Base-by-base conservation (phyloP, 1,140 invertebrate species). In the Cephus cinctus region DNA sequence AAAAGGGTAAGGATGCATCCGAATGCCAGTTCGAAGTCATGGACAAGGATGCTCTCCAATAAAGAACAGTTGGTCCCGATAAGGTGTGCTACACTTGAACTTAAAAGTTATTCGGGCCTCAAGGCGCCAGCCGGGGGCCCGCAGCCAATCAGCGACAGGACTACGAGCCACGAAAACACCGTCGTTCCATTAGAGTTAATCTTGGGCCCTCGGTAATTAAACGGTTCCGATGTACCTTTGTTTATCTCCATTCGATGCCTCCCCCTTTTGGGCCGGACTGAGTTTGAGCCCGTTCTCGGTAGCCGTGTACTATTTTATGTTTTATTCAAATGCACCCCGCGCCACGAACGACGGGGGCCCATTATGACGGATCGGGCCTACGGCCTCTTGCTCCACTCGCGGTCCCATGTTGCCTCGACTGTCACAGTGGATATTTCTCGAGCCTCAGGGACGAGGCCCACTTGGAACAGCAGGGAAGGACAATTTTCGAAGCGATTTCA, bases 161-260 rank as follows among this genome's bases (percentile, higher is more conserved):
- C 36, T 36, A 34, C 18, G 30, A 40, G 27, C 30, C 34, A 32
- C 49, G 53, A 60, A n/a, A 67, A 67, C 64, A 67, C 45, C 57
- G 51, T 59, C 65, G 60, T 66, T 68, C 65, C 65, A 68, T 66
- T 66, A 68, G 63, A 61, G 65, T 60, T 68, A 66, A 66, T 68
- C 59, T 66, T 39, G 32, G 48, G 50, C 43, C 53, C 44, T 56
- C 55, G 54, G 61, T 64, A 68, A 68, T 68, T 68, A 68, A 68
- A 68, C 61, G 61, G 58, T 66, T 65, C 57, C 61, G 57, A 56
- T 64, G 59, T 61, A 62, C 52, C 47, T 54, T 61, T 59, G 58
- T 61, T 64, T 60, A 59, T 64, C 60, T 53, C 43, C 42, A 30
- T 52, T 53, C 45, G 40, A 43, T 43, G 46, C 9, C n/a, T 14